Base-by-base conservation (phyloP, 2,113 vertebrate species). In the Cynocephalus volans region DNA sequence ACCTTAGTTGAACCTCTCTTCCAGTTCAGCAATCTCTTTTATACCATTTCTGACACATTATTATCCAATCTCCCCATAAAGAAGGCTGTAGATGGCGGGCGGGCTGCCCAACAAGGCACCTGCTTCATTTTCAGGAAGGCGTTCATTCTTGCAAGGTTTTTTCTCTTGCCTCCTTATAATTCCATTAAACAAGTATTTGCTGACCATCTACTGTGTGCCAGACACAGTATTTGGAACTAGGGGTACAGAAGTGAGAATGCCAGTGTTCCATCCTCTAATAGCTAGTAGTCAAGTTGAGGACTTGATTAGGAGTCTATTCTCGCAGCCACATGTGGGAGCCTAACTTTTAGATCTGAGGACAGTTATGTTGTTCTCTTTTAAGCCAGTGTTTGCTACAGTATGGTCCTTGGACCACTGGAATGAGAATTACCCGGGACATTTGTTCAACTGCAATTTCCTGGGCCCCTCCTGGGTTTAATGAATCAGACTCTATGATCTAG, bases 381-480 rank as follows among this genome's bases (percentile, higher is more conserved):
- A 87, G 65, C 28, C 48, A 52, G 21, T 52, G 45, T 75, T 85
- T 85, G 72, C 91, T 75, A 64, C 88, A 93, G 58, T 72, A 67
- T 3, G 67, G 65, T 54, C 50, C 36, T 36, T 67, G 58, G 45
- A 56, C 24, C 58, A 62, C 48, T 60, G 58, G 45, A 72, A 58
- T 89, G 31, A 92, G 73, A 95, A 82, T 82, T 41, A 84, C 75
- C 87, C 73, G 45, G n/a, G 58, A 80, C n/a, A 28, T 87, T n/a
- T 88, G 18, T 82, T 83, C 14, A n/a, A 83, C 13, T 92, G 67
- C 64, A 92, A 93, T 93, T 96, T 97, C 62, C 86, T 8, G 19
- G 41, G 10, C 79, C 93, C 62, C 58, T 93, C 67, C 77, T 82
- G 82, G 45, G 88, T 94, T 97, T 95, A 93, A 94, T 73, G 77